Conservation (phyloP, 2,888 invertebrate genomes). For the Caenorhabditis uteleia region DNA sequence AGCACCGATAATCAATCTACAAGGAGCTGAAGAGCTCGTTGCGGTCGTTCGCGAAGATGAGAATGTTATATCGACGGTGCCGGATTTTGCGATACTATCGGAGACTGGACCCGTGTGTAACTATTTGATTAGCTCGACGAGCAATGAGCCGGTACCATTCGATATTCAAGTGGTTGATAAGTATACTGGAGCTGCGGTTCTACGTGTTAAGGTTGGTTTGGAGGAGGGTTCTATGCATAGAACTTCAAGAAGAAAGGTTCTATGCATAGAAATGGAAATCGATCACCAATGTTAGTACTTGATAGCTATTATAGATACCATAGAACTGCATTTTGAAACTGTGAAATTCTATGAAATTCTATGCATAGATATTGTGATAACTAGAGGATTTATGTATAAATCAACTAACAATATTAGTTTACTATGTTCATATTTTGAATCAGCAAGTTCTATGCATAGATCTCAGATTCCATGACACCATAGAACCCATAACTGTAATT, state of each 20-base stretch:
- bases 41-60: conserved; percentile 66
- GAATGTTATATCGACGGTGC: conserved; percentile 61
- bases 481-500: no score
- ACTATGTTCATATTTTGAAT: no score
- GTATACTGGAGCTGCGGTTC: conserved; percentile 60
- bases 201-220: conserved; percentile 54
- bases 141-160: conserved; percentile 54
- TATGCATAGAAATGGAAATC: no score
- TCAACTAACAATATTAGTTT: no score
- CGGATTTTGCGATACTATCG: conserved; percentile 59
- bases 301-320: no score
- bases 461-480: no score
- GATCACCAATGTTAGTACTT: no score
- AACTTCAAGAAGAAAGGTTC: neutral
- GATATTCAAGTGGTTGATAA: conserved; percentile 61
- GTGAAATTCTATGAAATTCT: no score
- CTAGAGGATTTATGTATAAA: no score
- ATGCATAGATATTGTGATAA: no score
- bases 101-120: conserved; percentile 67
- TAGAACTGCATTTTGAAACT: no score
- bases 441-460: no score
- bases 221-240: neutral
- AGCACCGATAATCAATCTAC: conserved; percentile 64
- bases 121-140: conserved; percentile 54
- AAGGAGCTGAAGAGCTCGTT: conserved; percentile 63